Percentiles rank a stretch among this genome's conserved stretches.
phyloP scores from a whole-genome alignment of 2,113 vertebrate species.

The Phainopepla nitens region DNA sequence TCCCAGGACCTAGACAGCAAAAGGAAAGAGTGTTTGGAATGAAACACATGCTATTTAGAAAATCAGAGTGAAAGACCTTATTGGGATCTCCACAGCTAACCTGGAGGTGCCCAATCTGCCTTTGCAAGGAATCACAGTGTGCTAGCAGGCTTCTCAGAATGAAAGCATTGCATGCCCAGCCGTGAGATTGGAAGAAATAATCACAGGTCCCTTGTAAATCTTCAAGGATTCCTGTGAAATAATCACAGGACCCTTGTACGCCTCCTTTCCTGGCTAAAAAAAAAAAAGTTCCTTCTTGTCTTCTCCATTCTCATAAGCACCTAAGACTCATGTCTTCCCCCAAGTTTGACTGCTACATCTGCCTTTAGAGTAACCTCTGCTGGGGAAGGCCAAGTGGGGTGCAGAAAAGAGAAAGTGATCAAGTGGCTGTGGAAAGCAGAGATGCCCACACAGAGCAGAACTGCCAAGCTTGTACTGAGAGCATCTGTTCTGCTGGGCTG shows the following conservation, averaged over 20 bases:
- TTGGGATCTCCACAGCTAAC: neutral
- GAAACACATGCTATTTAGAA: neutral
- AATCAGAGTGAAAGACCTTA: neutral
- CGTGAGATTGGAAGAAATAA: neutral
- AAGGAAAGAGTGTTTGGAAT: neutral
- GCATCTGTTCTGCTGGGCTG: neutral
- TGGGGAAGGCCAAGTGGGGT: neutral
- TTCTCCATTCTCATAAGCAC: neutral
- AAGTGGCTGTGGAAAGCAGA: neutral
- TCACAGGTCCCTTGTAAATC: neutral
- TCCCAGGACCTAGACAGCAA: neutral
- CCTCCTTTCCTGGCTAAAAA: neutral
- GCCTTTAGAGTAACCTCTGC: neutral
- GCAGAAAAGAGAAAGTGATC: neutral
- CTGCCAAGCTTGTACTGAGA: neutral
- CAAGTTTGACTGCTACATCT: accelerated
- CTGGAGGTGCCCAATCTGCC: neutral
- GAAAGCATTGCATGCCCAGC: neutral
- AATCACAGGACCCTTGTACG: neutral
- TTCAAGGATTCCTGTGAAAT: too few relatives aligned
- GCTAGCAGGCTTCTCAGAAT: neutral
- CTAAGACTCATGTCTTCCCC: neutral
- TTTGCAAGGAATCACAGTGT: neutral
- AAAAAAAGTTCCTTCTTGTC: neutral
- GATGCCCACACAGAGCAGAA: neutral